phyloP scores from a whole-genome alignment of 2,797 vertebrate genomes.

The Lutjanus campechanus region DNA sequence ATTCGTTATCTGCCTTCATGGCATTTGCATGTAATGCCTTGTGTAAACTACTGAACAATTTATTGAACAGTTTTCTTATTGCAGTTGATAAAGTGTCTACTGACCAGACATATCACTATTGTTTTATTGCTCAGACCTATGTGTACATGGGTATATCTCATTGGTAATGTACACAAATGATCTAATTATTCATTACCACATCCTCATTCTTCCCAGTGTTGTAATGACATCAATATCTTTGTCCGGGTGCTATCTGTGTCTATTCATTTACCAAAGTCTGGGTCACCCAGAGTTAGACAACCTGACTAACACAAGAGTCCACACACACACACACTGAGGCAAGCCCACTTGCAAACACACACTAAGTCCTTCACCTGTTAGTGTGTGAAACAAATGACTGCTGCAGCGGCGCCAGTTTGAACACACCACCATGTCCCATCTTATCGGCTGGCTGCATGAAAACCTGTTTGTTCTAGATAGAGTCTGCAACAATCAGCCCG shows the following conservation, averaged over 20 bases:
- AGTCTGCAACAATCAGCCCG: slow-evolving; percentile 67
- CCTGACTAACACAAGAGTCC: slow-evolving; percentile 38
- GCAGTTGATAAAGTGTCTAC: no score
- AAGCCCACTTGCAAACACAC: slow-evolving; percentile 31
- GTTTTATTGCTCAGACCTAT: no score
- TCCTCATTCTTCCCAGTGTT: slow-evolving; percentile 64
- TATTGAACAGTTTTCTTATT: no score
- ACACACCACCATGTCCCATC: slow-evolving; percentile 68
- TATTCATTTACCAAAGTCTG: slow-evolving; percentile 72
- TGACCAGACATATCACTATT: no score
- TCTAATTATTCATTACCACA: slow-evolving; percentile 43
- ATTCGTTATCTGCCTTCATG: no score
- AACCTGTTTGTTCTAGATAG: slow-evolving; percentile 83
- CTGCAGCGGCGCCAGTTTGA: slow-evolving; percentile 65
- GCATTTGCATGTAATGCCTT: no score
- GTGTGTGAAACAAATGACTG: slow-evolving; percentile 74
- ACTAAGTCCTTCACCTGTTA: slow-evolving; percentile 79
- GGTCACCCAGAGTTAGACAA: slow-evolving; percentile 50
- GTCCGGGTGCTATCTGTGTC: slow-evolving; percentile 50
- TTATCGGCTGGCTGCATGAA: slow-evolving; percentile 76
- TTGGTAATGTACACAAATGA: slow-evolving; percentile 32
- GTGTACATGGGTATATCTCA: slow-evolving; percentile 11
- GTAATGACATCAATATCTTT: slow-evolving; percentile 54
- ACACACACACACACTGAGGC: slow-evolving; percentile 20
- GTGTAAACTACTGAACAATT: no score